These are phyloP conservation scores for Drosophila barbarae DNA, from an alignment of 2,888 invertebrate species.

Conservation along the genomic window DNA sequence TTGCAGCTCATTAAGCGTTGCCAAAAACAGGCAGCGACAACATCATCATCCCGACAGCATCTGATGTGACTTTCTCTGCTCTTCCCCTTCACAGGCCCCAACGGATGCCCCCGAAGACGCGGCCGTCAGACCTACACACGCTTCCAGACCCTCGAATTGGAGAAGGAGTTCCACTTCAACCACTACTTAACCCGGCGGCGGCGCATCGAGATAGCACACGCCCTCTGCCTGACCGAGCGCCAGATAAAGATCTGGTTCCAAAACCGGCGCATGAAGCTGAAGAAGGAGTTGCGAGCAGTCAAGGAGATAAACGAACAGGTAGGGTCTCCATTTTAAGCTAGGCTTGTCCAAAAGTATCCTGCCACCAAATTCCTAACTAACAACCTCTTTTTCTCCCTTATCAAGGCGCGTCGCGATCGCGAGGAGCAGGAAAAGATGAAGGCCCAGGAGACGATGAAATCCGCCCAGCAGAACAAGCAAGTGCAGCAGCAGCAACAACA, in stretches of 20 bases:
- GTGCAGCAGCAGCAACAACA: slow-evolving; percentile 78
- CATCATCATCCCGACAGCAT: slow-evolving; percentile 20
- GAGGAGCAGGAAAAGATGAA: slow-evolving; percentile 95
- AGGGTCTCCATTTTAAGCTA: slow-evolving; percentile 36
- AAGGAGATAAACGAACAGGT: slow-evolving; percentile 96
- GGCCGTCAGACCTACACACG: slow-evolving; percentile 98
- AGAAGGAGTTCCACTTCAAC: slow-evolving; percentile 99
- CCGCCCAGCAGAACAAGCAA: slow-evolving; percentile 88
- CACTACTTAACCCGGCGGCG: slow-evolving; percentile 97
- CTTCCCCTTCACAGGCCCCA: slow-evolving; percentile 88
- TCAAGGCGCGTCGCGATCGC: slow-evolving; percentile 88
- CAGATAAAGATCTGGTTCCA: slow-evolving; percentile 99
- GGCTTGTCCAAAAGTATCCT: background rate
- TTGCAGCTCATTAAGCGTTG: slow-evolving; percentile 65
- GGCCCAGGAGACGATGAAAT: slow-evolving; percentile 93
- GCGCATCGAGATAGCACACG: slow-evolving; percentile 98
- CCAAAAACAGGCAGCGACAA: slow-evolving; percentile 41
- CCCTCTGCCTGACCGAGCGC: slow-evolving; percentile 95
- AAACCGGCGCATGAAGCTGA: slow-evolving; percentile 97
- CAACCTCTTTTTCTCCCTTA: background rate
- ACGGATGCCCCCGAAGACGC: slow-evolving; percentile 95
- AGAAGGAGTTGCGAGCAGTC: slow-evolving; percentile 95
- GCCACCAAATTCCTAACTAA: background rate
- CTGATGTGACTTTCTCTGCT: slow-evolving; percentile 46
- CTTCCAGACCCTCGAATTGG: slow-evolving; percentile 98